phyloP scores from a whole-genome alignment of 2,888 invertebrate species.

The Brenthis ino region DNA sequence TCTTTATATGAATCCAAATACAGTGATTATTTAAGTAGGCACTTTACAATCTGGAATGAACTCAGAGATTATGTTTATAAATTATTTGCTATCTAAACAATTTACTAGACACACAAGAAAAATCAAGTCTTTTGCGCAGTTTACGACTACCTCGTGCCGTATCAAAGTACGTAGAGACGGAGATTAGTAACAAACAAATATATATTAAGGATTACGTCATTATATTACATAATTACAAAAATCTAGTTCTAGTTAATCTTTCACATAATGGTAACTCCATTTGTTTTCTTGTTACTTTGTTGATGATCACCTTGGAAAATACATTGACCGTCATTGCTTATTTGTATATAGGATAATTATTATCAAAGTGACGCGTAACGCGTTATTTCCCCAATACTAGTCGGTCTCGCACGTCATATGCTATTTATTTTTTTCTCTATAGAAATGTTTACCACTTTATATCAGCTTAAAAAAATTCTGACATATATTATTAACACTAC shows the following conservation, averaged over 20 bases:
- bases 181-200: conserved; percentile 6
- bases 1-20: neutral
- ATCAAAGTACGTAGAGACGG: conserved; percentile 29
- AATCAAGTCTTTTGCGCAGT: conserved; percentile 37
- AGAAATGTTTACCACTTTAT: neutral
- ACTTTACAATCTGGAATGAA: neutral
- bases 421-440: conserved; percentile 47
- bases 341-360: conserved; percentile 44
- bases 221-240: conserved; percentile 17
- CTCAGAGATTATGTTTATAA: conserved; percentile 10
- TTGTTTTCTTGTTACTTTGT: conserved; percentile 4
- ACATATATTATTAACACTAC: neutral
- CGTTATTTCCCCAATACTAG: conserved; percentile 63
- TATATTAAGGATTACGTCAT: conserved; percentile 20
- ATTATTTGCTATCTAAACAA: conserved; percentile 23
- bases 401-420: conserved; percentile 48
- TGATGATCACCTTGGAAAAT: conserved; percentile 31
- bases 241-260: conserved; percentile 1
- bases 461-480: conserved; percentile 35
- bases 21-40: conserved; percentile 7
- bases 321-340: conserved; percentile 33
- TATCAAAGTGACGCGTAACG: conserved; percentile 63
- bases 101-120: conserved; percentile 16
- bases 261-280: conserved; percentile 1
- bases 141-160: conserved; percentile 25